Conservation (phyloP, 2,113 vertebrate species). For the Thalassarche chlororhynchos region DNA sequence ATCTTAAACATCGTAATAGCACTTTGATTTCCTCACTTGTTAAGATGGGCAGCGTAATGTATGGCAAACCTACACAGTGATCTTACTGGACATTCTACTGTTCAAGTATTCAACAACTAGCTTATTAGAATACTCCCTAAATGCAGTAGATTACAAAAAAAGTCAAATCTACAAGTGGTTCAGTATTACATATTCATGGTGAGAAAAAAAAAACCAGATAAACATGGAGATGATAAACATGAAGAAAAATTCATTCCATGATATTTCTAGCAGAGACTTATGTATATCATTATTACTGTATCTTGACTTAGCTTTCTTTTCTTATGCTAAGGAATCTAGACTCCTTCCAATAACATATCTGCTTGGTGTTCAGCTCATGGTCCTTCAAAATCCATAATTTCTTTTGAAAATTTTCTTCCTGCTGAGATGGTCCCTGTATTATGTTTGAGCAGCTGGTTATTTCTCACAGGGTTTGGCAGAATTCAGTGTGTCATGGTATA, state of each 20-base stretch:
- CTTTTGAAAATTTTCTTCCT: neutral
- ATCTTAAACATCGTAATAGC: slow-evolving; percentile 39
- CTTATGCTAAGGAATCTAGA: neutral
- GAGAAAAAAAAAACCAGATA: slow-evolving; percentile 49
- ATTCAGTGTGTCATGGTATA: neutral
- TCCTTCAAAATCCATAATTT: neutral
- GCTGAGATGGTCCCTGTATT: neutral
- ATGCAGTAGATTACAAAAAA: slow-evolving; percentile 74
- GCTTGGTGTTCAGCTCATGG: neutral
- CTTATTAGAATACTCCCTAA: slow-evolving; percentile 77
- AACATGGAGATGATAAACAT: neutral
- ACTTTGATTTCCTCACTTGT: slow-evolving; percentile 67
- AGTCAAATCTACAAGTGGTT: slow-evolving; percentile 71
- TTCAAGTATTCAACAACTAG: slow-evolving; percentile 87
- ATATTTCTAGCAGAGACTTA: neutral
- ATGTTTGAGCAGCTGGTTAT: neutral
- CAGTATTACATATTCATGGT: slow-evolving; percentile 55
- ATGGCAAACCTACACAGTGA: slow-evolving; percentile 71
- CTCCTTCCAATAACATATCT: neutral
- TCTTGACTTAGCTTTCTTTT: neutral
- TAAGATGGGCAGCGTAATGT: slow-evolving; percentile 77
- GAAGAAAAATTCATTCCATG: neutral
- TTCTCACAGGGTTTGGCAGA: neutral
- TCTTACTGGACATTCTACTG: slow-evolving; percentile 78
- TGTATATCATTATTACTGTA: neutral